phyloP scores from a whole-genome alignment of 2,888 invertebrate species.

The Ramazzottius varieornatus region DNA sequence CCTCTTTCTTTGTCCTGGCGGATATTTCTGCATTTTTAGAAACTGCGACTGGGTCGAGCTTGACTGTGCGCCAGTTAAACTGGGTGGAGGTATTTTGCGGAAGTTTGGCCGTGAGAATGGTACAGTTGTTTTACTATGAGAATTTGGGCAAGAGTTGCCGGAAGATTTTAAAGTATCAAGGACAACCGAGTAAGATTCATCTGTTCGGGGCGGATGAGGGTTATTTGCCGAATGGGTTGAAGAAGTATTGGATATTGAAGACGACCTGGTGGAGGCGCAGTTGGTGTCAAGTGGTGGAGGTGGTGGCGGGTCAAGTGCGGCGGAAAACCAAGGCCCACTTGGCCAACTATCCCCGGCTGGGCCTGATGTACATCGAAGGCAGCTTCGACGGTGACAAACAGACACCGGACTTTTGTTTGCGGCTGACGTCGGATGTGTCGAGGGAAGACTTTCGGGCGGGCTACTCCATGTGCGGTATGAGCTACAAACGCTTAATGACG shows the following conservation, averaged over 20 bases:
- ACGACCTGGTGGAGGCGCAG: slow-evolving; percentile 62
- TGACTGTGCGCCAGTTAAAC: too few relatives aligned
- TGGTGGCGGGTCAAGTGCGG: slow-evolving; percentile 43
- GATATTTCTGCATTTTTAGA: too few relatives aligned
- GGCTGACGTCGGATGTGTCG: slow-evolving; percentile 55
- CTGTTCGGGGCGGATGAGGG: slow-evolving; percentile 65
- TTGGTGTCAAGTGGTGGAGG: slow-evolving; percentile 55
- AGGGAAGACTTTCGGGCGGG: slow-evolving; percentile 66
- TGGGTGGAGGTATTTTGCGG: too few relatives aligned
- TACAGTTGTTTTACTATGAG: slow-evolving; percentile 44
- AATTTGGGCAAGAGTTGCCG: slow-evolving; percentile 54
- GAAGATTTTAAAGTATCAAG: slow-evolving; percentile 50
- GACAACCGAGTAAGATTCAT: slow-evolving; percentile 53
- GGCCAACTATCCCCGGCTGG: slow-evolving; percentile 41
- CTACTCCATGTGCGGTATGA: slow-evolving; percentile 53
- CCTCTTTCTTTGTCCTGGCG: too few relatives aligned
- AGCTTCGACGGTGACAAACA: slow-evolving; percentile 52
- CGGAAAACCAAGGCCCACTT: slow-evolving; percentile 48
- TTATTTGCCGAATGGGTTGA: slow-evolving; percentile 59
- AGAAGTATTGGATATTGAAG: slow-evolving; percentile 58
- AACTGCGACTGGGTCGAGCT: too few relatives aligned
- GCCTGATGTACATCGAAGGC: slow-evolving; percentile 51
- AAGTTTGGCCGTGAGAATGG: too few relatives aligned
- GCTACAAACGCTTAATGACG: too few relatives aligned
- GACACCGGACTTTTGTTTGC: slow-evolving; percentile 27